Percentiles rank a stretch among this genome's conserved stretches.
Conservation (phyloP, 2,797 vertebrate genomes). For the Mormyrops boulengeri region DNA sequence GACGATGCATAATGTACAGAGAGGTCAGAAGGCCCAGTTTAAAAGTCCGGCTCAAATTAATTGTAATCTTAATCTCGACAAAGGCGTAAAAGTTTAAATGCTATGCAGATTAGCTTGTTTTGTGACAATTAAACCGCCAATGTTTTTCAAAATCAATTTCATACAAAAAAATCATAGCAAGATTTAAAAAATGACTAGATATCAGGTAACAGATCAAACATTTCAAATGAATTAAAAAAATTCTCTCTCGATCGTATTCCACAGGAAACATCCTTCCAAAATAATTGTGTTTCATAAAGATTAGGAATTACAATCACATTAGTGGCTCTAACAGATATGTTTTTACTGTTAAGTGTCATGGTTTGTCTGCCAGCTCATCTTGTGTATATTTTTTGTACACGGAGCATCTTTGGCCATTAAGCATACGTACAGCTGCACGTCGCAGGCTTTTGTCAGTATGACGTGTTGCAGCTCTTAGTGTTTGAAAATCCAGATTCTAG, state of each 20-base stretch:
- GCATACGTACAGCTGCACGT: background rate
- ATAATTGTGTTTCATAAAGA: background rate
- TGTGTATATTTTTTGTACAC: background rate
- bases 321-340: background rate
- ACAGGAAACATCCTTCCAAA: conserved; percentile 10
- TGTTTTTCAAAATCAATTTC: background rate
- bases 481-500: background rate
- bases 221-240: background rate
- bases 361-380: background rate
- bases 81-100: background rate
- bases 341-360: background rate
- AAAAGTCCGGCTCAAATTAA: background rate
- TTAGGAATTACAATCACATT: background rate
- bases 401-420: background rate
- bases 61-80: background rate
- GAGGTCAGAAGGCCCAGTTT: background rate
- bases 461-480: background rate
- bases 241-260: background rate
- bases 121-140: background rate
- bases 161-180: background rate
- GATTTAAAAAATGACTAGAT: background rate
- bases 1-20: background rate
- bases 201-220: background rate
- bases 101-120: background rate
- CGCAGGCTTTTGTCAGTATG: background rate